Percentiles rank a stretch among this genome's conserved stretches.
phyloP scores from a whole-genome alignment of 2,888 invertebrate genomes.

The Endotricha flammealis region DNA sequence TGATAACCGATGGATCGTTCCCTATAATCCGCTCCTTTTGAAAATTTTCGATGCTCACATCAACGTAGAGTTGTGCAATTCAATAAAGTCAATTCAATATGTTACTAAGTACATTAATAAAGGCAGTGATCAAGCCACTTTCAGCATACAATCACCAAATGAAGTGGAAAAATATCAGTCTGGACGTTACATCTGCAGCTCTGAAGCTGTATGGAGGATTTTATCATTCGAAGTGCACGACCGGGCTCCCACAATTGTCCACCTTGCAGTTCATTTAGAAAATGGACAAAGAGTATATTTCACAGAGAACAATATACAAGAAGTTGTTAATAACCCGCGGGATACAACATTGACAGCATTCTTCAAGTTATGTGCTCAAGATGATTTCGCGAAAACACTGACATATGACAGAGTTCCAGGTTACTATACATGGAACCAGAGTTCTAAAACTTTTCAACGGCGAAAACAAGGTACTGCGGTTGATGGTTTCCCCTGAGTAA shows the following conservation, averaged over 20 bases:
- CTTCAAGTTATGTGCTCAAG: constrained; percentile 20
- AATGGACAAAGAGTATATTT: constrained; percentile 22
- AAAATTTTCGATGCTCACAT: constrained; percentile 16
- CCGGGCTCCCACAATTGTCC: constrained; percentile 13
- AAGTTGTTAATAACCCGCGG: constrained; percentile 12
- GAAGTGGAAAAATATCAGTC: constrained; percentile 18
- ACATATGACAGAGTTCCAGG: constrained; percentile 20
- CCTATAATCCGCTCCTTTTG: constrained; percentile 11
- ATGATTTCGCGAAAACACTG: constrained; percentile 22
- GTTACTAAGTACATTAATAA: constrained; percentile 21
- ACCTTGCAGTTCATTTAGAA: constrained; percentile 17
- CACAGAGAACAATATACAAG: constrained; percentile 15
- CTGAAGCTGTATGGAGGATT: constrained; percentile 14
- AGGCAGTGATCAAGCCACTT: constrained; percentile 20
- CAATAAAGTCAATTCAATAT: constrained; percentile 19
- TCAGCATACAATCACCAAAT: constrained; percentile 10
- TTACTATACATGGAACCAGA: constrained; percentile 18
- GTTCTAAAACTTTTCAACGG: constrained; percentile 17
- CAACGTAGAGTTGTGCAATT: constrained; percentile 16
- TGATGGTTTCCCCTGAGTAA: constrained; percentile 18
- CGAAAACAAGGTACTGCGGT: constrained; percentile 22
- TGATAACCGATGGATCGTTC: constrained; percentile 28
- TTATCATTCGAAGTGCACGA: constrained; percentile 16
- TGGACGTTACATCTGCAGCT: constrained; percentile 11
- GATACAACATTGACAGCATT: constrained; percentile 21